Evolutionary conservation across 2,113 vertebrate genomes (phyloP), one percentile per base, ranked within the genome.

Genomic region (Bubalus kerabau): DNA sequence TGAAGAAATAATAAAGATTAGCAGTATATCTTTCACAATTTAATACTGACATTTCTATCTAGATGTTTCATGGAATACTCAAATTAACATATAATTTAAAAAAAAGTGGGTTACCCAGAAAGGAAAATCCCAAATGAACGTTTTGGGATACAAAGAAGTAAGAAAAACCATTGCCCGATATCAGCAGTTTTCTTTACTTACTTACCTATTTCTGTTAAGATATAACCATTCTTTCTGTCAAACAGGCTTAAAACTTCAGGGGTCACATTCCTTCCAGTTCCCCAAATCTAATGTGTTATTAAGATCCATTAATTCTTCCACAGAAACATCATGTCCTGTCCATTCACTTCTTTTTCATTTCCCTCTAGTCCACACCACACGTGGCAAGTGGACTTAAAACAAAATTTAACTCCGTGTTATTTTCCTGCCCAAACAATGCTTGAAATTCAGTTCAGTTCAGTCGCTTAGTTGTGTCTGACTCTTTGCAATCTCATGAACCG

Each of bases 381-480:
- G 6, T 13, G 4, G 36, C 1, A 46, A 40, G 4, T 16, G 86
- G 10, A 40, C 24, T 71, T 81, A 30, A 54, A 89, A 50, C 15
- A 91, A 84, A 36, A 59, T 2, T 11, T 56, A 4, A 92, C 26
- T 60, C 43, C 16, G 11, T 19, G 9, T 19, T 54, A 13, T 32
- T 60, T 71, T 91, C 19, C 28, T 71, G 10, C 12, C 3, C 60
- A 90, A 91, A 90, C 10, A 52, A 24, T 48, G 52, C n/a, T 40
- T 71, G n/a, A 40, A 40, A 36, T 71, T 74, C 36, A 40, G 36
- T 74, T 71, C 67, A 71, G 19, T 71, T 71, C 17, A 36, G 19
- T 71, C 0, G 1, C 21, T 74, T 19, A 40, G 67, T 40, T 10
- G 0, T 74, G 36, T 40, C 19, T 0, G 2, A 40, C 19, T 71